phyloP scores from a whole-genome alignment of 1,140 invertebrate genomes.

The Diachasma alloeum region DNA sequence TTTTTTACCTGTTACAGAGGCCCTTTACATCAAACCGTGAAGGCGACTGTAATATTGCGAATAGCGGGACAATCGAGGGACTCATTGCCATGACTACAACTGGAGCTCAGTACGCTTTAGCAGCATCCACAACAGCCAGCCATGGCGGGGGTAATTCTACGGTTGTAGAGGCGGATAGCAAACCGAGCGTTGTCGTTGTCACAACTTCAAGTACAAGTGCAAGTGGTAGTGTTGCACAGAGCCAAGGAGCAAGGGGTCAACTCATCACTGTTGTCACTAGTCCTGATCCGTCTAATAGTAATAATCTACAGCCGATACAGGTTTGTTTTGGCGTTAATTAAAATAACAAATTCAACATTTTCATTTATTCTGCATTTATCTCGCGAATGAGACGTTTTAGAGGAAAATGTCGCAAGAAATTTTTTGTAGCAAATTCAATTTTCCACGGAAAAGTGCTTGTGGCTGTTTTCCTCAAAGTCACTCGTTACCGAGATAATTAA shows the following conservation, averaged over 20 bases:
- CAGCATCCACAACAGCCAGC: slow-evolving; percentile 58
- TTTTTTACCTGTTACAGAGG: slow-evolving; percentile 40
- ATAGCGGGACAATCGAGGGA: slow-evolving; percentile 55
- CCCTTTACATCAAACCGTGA: slow-evolving; percentile 52
- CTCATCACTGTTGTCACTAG: slow-evolving; percentile 62
- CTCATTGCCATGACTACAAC: slow-evolving; percentile 65
- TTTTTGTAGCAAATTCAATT: too few relatives aligned
- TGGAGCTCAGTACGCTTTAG: slow-evolving; percentile 62
- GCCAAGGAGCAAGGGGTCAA: slow-evolving; percentile 55
- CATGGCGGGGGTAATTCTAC: slow-evolving; percentile 55
- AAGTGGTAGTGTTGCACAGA: slow-evolving; percentile 51
- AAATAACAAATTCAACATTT: neutral
- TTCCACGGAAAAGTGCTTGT: too few relatives aligned
- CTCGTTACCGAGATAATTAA: too few relatives aligned
- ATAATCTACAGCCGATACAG: slow-evolving; percentile 62
- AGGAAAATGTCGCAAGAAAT: too few relatives aligned
- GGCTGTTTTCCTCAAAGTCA: too few relatives aligned
- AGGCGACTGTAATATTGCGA: slow-evolving; percentile 49
- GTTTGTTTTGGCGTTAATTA: slow-evolving; percentile 39
- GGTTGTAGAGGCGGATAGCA: slow-evolving; percentile 58
- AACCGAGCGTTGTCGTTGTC: slow-evolving; percentile 61
- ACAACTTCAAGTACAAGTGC: slow-evolving; percentile 61
- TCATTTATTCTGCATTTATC: neutral
- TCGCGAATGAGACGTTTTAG: too few relatives aligned
- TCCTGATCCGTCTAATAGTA: slow-evolving; percentile 60